phyloP scores from a whole-genome alignment of 2,888 invertebrate genomes.

The Emesis russula region DNA sequence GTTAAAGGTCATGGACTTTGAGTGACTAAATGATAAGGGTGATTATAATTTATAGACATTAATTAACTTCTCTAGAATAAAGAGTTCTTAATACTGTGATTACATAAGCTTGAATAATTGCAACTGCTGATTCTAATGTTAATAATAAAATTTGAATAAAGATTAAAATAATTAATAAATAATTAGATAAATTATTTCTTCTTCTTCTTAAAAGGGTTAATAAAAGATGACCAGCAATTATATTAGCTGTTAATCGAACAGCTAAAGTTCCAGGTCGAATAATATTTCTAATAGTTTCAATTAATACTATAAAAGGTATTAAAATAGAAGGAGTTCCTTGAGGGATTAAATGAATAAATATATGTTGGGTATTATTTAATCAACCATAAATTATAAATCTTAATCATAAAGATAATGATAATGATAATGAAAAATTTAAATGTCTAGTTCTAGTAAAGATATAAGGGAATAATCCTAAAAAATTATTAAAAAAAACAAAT shows the following conservation, averaged over 20 bases:
- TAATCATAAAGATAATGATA: conserved; percentile 97
- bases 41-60: conserved; percentile 96
- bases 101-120: conserved; percentile 97
- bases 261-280: conserved; percentile 97
- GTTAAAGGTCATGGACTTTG: conserved; percentile 97
- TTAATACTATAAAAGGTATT: conserved; percentile 98
- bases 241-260: conserved; percentile 98
- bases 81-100: conserved; percentile 97
- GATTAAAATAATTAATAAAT: conserved; percentile 92
- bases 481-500: conserved; percentile 97
- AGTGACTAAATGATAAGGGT: conserved; percentile 97
- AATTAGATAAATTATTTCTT: conserved; percentile 89
- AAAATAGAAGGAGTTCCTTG: conserved; percentile 96
- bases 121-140: conserved; percentile 96
- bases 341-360: conserved; percentile 97
- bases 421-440: conserved; percentile 95
- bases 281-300: conserved; percentile 98
- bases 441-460: conserved; percentile 97
- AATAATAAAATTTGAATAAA: conserved; percentile 95
- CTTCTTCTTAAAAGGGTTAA: conserved; percentile 96
- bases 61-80: conserved; percentile 97
- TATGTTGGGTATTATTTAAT: conserved; percentile 96
- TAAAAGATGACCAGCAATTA: conserved; percentile 98
- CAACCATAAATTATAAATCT: conserved; percentile 97
- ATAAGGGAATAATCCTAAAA: conserved; percentile 97